Base-by-base conservation (phyloP, 2,113 vertebrate genomes). In the Potamarius usumacintae region DNA sequence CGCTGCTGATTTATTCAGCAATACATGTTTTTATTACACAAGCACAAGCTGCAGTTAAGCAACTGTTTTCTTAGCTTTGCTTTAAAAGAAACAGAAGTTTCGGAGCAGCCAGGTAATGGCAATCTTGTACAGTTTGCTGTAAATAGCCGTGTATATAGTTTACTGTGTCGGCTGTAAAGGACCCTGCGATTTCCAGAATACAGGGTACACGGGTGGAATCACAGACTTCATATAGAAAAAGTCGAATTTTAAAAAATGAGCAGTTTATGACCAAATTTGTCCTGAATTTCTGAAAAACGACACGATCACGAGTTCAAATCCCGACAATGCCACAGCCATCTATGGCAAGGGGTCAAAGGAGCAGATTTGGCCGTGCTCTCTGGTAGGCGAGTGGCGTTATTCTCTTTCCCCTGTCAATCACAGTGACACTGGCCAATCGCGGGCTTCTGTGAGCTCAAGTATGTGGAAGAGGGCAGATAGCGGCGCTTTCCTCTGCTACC, bases 1-100 rank as follows among this genome's bases (percentile, higher is more conserved):
- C 85, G 86, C 76, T 82, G 85, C 85, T 82, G 85, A 82, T 90
- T 86, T 63, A 88, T 90, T 84, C 87, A 74, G 87, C 88, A 86
- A 88, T 88, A 85, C 71, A 87, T 57, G 78, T 82, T 86, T 90
- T 88, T 86, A 88, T 90, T 82, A 69, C 83, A 76, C 87, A 85
- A 82, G 65, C 71, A 74, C 11, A 17, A 18, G 52, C 77, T 65
- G 42, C 71, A 22, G 71, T 71, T 48, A 62, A 67, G 60, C 71
- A 83, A 76, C 78, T 63, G 82, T 78, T 82, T 76, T 30, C 50
- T 79, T 74, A 63, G 14, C 25, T 20, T 55, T 10, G 58, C 55
- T 82, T 85, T 14, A 83, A 42, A 42, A 72, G 42, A 69, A 42
- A 71, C 18, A 25, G 17, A 60, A 42, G 27, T 72, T n/a, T 53